Percentiles rank a stretch among this genome's conserved stretches.
Evolutionary conservation across 2,888 invertebrate genomes (phyloP).

Genomic region (Yponomeuta sedellus): DNA sequence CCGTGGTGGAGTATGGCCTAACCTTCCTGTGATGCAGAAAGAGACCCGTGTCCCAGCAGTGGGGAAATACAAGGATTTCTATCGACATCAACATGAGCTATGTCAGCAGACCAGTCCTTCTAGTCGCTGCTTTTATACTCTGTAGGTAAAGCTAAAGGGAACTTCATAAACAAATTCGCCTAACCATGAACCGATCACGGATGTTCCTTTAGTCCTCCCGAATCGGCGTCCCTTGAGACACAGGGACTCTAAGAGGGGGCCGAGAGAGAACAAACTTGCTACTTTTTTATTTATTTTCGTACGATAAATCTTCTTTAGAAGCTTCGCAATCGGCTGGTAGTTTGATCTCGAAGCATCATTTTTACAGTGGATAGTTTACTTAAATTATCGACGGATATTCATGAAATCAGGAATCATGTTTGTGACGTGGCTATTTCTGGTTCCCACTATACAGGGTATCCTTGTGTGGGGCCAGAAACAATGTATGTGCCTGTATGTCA

Average conservation of each 20-base stretch:
- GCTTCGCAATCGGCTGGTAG: neutral
- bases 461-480: too few species aligned
- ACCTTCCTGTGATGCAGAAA: too few species aligned
- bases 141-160: neutral
- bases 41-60: too few species aligned
- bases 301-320: neutral
- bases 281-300: neutral
- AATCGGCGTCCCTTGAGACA: neutral
- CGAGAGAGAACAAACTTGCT: constrained; percentile 1
- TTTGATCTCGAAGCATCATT: neutral
- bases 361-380: neutral
- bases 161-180: constrained; percentile 20
- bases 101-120: neutral
- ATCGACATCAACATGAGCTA: too few species aligned
- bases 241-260: neutral
- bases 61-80: too few species aligned
- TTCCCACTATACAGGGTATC: too few species aligned
- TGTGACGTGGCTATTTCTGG: too few species aligned
- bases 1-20: too few species aligned
- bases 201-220: constrained; percentile 12
- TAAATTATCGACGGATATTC: too few species aligned
- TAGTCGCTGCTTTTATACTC: neutral
- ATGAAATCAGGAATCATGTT: too few species aligned
- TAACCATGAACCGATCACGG: constrained; percentile 18
- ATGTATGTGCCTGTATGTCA: too few species aligned